Evolutionary conservation across 2,888 invertebrate genomes (phyloP), one percentile per base, ranked within the genome.

Genomic region (Drosophila mercatorum): DNA sequence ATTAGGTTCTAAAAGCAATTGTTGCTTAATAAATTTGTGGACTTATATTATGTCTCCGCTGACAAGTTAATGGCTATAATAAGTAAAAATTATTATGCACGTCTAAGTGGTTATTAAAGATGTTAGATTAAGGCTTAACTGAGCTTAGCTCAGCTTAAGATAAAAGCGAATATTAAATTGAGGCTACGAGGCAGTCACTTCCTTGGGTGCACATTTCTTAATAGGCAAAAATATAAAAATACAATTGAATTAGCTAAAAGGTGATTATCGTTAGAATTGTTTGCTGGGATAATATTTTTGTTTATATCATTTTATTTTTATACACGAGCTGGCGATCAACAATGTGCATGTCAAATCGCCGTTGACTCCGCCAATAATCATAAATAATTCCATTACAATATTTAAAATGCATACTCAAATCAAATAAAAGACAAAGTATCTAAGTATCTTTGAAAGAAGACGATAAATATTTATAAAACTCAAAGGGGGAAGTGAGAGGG

Each of bases 351-450:
- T 28, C 49, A 17, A 61, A 62, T 65, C 58, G 40, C 70, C 52
- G 41, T 53, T 72, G 64, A 72, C 63, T 61, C 68, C 53, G 67
- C 73, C 72, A 80, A 81, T 74, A 77, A 80, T 83, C 77, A 79
- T 83, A 80, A 83, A 83, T 77, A 81, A 79, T 72, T 78, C 68
- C 73, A 87, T 83, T 87, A 80, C 87, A 81, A 88, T 86, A 78
- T 81, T 87, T 77, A 81, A 71, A 69, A 81, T 78, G 89, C 78
- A 75, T 74, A 81, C 68, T 77, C 65, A 67, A 69, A 77, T 69
- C 63, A 72, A 78, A 79, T 73, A 83, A 74, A 71, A 75, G 74
- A 70, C 72, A 46, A 79, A 82, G 73, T 73, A 76, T 75, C 79
- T 71, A 47, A 14, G 73, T 73, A 77, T 75, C 79, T 78, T 40